Conservation (phyloP, 2,797 vertebrate genomes). For the Clarias pachynema region DNA sequence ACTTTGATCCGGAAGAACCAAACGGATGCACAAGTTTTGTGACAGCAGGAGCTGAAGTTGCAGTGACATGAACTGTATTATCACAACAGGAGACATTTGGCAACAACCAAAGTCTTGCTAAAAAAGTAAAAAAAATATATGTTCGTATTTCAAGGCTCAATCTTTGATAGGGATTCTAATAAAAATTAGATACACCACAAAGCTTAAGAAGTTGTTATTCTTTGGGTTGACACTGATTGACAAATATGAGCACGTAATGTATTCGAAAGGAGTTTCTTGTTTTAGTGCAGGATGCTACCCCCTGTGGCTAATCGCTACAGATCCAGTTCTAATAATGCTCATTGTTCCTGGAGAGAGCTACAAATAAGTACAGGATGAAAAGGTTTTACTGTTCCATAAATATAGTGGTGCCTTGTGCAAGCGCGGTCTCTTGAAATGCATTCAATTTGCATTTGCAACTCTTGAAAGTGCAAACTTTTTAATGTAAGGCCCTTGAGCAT, state of each 20-base stretch:
- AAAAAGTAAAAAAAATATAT: not conserved
- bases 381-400: not conserved
- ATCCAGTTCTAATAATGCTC: conserved; percentile 11
- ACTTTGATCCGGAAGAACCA: not conserved
- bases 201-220: not conserved
- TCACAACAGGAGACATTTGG: not conserved
- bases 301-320: conserved; percentile 18
- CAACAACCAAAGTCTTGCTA: not conserved
- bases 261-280: conserved; percentile 23
- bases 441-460: not conserved
- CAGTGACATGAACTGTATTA: conserved; percentile 13
- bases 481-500: not conserved
- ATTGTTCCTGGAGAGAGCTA: conserved; percentile 10
- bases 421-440: not conserved
- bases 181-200: conserved; percentile 5
- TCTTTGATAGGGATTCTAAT: conserved; percentile 2
- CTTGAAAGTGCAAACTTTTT: not conserved
- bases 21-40: conserved; percentile 17
- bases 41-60: conserved; percentile 33
- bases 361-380: conserved; percentile 36
- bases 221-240: conserved; percentile 2
- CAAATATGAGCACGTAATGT: conserved; percentile 23
- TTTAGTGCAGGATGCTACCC: conserved; percentile 21
- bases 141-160: not conserved
- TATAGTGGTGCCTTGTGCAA: not conserved